phyloP scores from a whole-genome alignment of 2,113 vertebrate genomes.

The Piprites chloris region DNA sequence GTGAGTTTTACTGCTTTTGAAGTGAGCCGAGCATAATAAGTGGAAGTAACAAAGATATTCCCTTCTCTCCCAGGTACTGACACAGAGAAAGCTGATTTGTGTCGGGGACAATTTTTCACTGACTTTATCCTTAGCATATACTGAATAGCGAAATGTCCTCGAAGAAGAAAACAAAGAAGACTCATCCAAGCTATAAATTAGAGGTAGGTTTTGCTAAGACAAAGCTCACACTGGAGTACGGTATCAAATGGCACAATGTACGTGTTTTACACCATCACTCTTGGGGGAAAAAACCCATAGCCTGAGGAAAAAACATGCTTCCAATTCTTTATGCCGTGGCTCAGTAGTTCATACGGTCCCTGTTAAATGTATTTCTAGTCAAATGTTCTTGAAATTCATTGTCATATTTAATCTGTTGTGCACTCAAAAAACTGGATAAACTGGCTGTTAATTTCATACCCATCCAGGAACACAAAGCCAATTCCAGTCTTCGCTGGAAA shows the following conservation, averaged over 20 bases:
- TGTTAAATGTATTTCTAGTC: neutral
- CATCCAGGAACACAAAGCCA: slow-evolving; percentile 7
- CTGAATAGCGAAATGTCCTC: neutral
- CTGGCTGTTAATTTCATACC: neutral
- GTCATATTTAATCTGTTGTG: neutral
- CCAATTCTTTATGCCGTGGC: neutral
- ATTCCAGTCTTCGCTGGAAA: neutral
- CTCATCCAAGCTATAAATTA: fast-evolving
- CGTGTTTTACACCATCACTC: fast-evolving
- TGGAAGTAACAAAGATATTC: neutral
- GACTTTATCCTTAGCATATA: fast-evolving
- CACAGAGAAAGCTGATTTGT: neutral
- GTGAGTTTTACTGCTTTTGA: fast-evolving
- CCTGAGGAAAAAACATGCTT: neutral
- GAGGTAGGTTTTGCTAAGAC: neutral
- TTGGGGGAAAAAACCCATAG: fast-evolving
- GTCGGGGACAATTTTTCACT: fast-evolving
- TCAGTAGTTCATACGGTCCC: neutral
- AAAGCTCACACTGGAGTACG: neutral
- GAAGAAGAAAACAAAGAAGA: neutral
- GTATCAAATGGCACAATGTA: neutral
- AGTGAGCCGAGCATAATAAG: fast-evolving
- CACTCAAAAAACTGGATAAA: neutral
- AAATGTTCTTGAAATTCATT: neutral
- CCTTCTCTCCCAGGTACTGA: fast-evolving